Conservation (phyloP, 1,140 invertebrate genomes). For the Monomorium pharaonis region DNA sequence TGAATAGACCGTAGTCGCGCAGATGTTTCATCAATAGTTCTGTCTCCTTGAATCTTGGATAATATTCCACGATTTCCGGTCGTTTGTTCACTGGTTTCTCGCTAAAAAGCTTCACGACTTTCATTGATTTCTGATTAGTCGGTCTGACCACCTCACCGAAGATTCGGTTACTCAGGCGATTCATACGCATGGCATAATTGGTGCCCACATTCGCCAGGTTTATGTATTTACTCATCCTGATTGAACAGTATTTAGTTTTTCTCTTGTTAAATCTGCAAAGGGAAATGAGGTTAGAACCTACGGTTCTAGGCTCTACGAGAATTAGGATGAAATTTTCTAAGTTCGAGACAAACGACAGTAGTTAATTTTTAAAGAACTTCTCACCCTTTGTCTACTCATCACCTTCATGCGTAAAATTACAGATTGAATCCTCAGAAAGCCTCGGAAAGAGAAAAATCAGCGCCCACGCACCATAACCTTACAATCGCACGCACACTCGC, state of each 20-base stretch:
- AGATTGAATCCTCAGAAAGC: background rate
- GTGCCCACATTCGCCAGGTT: slow-evolving; percentile 89
- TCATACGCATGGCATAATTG: slow-evolving; percentile 94
- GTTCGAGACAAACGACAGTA: background rate
- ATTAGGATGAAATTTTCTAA: background rate
- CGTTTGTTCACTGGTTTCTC: slow-evolving; percentile 91
- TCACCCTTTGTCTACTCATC: background rate
- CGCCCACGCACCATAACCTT: background rate
- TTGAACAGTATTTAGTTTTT: background rate
- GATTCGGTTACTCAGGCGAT: slow-evolving; percentile 93
- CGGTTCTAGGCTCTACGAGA: background rate
- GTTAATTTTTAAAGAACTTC: background rate
- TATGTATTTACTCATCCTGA: slow-evolving; percentile 87
- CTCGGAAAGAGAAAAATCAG: background rate
- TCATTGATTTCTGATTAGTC: slow-evolving; percentile 91
- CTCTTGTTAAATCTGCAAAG: background rate
- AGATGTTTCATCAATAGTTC: slow-evolving; percentile 89
- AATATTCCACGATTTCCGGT: slow-evolving; percentile 92
- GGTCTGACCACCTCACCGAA: slow-evolving; percentile 94
- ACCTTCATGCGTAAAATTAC: background rate
- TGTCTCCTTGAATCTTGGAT: slow-evolving; percentile 93
- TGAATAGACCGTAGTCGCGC: slow-evolving; percentile 91
- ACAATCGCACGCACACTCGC: too few species aligned
- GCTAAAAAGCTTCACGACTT: slow-evolving; percentile 93
- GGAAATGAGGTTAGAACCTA: background rate